A percentile compares a stretch with the other conserved stretches of the same genome.
These are phyloP conservation scores for Sminthurinus signatus DNA, from an alignment of 1,140 invertebrate genomes.

Conservation along the genomic window DNA sequence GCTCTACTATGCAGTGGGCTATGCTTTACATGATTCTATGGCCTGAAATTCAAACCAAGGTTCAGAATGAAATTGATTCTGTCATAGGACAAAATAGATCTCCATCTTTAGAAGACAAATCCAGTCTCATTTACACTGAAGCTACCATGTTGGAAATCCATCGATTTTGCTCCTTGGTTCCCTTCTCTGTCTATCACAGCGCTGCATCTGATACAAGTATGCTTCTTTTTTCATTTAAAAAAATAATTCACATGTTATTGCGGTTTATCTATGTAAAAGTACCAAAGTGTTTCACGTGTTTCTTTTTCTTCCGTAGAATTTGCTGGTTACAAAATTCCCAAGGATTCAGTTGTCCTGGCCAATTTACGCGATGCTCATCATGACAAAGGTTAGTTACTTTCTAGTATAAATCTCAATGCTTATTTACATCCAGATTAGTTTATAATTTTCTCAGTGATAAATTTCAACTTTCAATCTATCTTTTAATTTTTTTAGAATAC, in stretches of 20 bases:
- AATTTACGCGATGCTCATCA: conserved; percentile 43
- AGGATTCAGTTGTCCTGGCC: conserved; percentile 34
- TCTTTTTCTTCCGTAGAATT: too few species aligned
- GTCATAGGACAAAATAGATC: conserved; percentile 47
- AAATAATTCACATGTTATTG: too few species aligned
- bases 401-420: too few species aligned
- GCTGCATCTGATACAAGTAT: conserved; percentile 31
- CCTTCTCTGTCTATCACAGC: conserved; percentile 33
- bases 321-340: conserved; percentile 34
- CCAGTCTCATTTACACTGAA: conserved; percentile 37
- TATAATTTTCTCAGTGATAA: too few species aligned
- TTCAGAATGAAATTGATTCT: conserved; percentile 51
- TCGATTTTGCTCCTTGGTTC: conserved; percentile 35
- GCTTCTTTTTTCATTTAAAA: too few species aligned
- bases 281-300: too few species aligned
- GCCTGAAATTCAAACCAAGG: conserved; percentile 49
- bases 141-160: conserved; percentile 39
- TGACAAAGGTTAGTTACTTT: too few species aligned
- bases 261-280: too few species aligned
- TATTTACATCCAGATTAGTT: too few species aligned
- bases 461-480: too few species aligned
- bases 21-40: conserved; percentile 50
- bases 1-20: conserved; percentile 50
- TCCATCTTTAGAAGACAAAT: conserved; percentile 48
- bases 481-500: too few species aligned